Evolutionary conservation across 2,888 invertebrate species (phyloP).

Genomic region (Auanema freiburgensis): DNA sequence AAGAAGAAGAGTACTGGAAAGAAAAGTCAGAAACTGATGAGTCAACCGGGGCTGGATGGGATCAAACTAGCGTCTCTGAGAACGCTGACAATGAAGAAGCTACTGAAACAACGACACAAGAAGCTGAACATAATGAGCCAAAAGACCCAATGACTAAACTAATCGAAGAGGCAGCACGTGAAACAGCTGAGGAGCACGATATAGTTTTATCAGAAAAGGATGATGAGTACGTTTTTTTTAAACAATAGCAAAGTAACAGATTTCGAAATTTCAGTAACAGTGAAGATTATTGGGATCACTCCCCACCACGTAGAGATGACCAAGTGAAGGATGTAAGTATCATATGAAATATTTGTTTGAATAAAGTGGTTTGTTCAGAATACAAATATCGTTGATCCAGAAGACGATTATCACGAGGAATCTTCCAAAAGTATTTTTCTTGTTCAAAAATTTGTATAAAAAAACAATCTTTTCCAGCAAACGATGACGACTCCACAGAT

Average conservation of each 20-base stretch:
- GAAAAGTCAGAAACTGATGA: slow-evolving; percentile 6
- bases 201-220: background rate
- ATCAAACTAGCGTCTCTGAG: slow-evolving; percentile 9
- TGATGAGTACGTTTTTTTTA: background rate
- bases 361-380: no score
- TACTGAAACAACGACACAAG: background rate
- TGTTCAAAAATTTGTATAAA: no score
- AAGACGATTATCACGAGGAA: no score
- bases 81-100: background rate
- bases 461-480: no score
- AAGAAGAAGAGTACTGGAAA: no score
- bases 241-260: background rate
- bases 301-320: background rate
- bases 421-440: no score
- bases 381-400: no score
- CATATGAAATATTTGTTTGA: no score
- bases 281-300: background rate
- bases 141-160: slow-evolving; percentile 5
- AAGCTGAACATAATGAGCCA: background rate
- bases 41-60: slow-evolving; percentile 1
- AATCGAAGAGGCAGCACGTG: slow-evolving; percentile 11
- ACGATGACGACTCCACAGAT: no score
- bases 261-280: background rate
- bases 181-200: slow-evolving; percentile 14
- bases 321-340: background rate